Evolutionary conservation across 2,113 vertebrate genomes (phyloP).

Genomic region (Pseudonaja textilis): DNA sequence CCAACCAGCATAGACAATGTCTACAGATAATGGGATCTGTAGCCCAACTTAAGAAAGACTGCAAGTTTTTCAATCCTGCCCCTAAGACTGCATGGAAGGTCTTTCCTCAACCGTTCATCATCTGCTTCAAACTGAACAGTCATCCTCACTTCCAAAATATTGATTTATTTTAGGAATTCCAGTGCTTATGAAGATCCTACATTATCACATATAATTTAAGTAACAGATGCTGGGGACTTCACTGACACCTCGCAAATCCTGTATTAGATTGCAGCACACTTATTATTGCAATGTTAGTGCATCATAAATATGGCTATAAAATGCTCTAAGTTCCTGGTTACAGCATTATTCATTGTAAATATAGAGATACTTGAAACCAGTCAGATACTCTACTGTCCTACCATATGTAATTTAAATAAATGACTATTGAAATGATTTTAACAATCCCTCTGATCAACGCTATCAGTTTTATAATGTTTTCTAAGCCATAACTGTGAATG

Average conservation of each 20-base stretch:
- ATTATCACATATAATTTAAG: neutral
- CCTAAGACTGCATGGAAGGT: neutral
- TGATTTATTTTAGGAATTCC: neutral
- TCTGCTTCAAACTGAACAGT: neutral
- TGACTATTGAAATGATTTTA: neutral
- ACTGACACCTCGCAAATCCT: neutral
- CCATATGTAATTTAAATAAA: constrained; percentile 7
- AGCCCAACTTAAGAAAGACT: neutral
- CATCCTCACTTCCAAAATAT: neutral
- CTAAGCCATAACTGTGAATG: rapidly evolving
- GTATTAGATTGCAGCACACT: neutral
- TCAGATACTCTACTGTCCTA: neutral
- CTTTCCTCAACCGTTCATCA: neutral
- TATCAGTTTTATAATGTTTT: neutral
- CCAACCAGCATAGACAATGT: neutral
- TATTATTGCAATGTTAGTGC: neutral
- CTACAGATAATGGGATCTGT: neutral
- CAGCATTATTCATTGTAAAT: neutral
- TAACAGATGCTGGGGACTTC: neutral
- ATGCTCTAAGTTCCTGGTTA: neutral
- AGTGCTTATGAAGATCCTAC: neutral
- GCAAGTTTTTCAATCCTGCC: neutral
- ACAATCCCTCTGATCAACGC: neutral
- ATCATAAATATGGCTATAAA: neutral
- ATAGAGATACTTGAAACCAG: neutral